Evolutionary conservation across 2,113 vertebrate species (phyloP).

Genomic region (Neogobius melanostomus): DNA sequence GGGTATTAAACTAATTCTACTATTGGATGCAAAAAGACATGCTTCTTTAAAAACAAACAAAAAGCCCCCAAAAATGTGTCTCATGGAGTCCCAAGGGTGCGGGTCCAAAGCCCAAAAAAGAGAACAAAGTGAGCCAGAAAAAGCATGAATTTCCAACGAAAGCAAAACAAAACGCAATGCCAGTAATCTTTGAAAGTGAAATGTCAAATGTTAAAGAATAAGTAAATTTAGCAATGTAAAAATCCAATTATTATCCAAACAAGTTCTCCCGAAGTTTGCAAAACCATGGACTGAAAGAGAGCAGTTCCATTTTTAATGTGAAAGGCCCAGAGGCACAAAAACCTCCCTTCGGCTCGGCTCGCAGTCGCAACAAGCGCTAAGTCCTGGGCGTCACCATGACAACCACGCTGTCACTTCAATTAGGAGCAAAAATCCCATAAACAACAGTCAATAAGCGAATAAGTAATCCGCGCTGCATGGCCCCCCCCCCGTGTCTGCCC

Average conservation of each 20-base stretch:
- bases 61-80: too few species aligned
- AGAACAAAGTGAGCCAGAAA: too few species aligned
- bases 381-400: conserved; percentile 74
- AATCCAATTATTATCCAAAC: neutral
- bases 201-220: neutral
- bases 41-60: too few species aligned
- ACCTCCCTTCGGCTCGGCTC: conserved; percentile 57
- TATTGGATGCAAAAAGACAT: too few species aligned
- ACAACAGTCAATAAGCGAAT: conserved; percentile 61
- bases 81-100: neutral
- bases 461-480: conserved; percentile 44
- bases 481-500: conserved; percentile 12
- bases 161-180: too few species aligned
- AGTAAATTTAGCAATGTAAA: neutral
- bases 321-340: conserved; percentile 49
- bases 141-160: too few species aligned
- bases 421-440: conserved; percentile 62
- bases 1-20: neutral
- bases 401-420: conserved; percentile 69
- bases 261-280: neutral
- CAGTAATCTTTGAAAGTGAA: neutral
- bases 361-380: conserved; percentile 72
- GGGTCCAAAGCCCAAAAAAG: neutral
- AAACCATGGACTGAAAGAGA: neutral
- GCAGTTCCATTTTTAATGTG: conserved; percentile 29